phyloP scores from a whole-genome alignment of 2,888 invertebrate genomes.

The Tryphoninae sp. region DNA sequence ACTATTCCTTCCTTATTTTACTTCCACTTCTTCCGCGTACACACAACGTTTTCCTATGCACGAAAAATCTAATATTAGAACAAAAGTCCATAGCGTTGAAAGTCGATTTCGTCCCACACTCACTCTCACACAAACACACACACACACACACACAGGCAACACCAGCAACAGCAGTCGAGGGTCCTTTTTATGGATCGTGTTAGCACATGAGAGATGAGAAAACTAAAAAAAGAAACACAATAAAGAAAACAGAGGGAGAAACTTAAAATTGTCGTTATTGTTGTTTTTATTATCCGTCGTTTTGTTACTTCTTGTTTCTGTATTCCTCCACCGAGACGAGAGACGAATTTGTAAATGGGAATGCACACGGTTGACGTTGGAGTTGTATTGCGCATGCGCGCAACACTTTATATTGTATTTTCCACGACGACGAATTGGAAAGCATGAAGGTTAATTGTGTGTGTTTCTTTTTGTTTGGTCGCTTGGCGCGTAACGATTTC shows the following conservation, averaged over 20 bases:
- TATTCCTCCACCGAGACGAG: no score
- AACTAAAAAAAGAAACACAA: not conserved
- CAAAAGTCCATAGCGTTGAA: conserved; percentile 52
- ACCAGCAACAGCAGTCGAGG: no score
- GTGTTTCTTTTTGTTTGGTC: no score
- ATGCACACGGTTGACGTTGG: no score
- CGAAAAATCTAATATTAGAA: conserved; percentile 72
- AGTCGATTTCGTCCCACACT: conserved; percentile 63
- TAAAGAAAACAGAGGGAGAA: not conserved
- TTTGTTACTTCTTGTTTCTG: not conserved
- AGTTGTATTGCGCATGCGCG: no score
- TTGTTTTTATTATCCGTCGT: not conserved
- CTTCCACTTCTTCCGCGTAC: conserved; percentile 10
- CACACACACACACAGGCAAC: not conserved
- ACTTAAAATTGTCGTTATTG: not conserved
- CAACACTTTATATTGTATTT: no score
- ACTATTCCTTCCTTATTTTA: conserved; percentile 5
- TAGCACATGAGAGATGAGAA: conserved; percentile 17
- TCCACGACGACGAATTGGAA: no score
- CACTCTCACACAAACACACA: conserved; percentile 30
- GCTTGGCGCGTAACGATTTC: no score
- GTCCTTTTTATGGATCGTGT: no score
- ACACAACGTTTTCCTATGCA: conserved; percentile 27
- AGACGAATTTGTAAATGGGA: no score
- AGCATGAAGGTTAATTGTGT: no score